These are phyloP conservation scores for Maniola hyperantus DNA, from an alignment of 2,888 invertebrate species.

Conservation along the genomic window DNA sequence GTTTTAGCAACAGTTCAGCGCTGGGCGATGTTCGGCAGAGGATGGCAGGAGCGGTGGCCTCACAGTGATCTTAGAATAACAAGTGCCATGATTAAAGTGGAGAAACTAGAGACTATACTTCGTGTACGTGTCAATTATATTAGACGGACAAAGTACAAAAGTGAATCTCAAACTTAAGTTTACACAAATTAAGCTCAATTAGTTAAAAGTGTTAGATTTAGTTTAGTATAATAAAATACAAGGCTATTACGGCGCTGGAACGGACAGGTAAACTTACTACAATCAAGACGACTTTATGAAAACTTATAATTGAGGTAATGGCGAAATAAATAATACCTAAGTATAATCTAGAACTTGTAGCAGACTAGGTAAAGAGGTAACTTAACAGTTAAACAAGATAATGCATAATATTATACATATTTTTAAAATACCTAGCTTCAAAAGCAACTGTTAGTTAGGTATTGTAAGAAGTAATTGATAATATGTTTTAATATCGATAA, in stretches of 20 bases:
- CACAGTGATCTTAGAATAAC: slow-evolving; percentile 58
- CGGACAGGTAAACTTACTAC: neutral
- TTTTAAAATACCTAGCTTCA: too few species aligned
- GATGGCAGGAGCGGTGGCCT: slow-evolving; percentile 75
- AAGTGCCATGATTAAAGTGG: slow-evolving; percentile 29
- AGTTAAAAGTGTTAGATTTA: slow-evolving; percentile 35
- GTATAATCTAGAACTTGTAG: neutral
- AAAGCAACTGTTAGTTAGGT: too few species aligned
- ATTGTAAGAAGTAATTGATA: too few species aligned
- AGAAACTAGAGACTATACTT: slow-evolving; percentile 12
- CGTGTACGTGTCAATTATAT: slow-evolving; percentile 25
- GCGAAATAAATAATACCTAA: neutral
- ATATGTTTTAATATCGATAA: too few species aligned
- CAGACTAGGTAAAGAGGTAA: neutral
- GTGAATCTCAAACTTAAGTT: slow-evolving; percentile 32
- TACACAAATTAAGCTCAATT: slow-evolving; percentile 38
- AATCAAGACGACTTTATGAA: slow-evolving; percentile 3
- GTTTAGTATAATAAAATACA: slow-evolving; percentile 25
- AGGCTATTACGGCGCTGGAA: slow-evolving; percentile 5
- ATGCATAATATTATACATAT: neutral
- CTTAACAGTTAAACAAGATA: neutral
- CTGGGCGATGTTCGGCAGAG: slow-evolving; percentile 72
- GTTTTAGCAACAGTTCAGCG: slow-evolving; percentile 70
- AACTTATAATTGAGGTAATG: neutral
- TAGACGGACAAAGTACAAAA: slow-evolving; percentile 34